Percentiles rank a stretch among this genome's conserved stretches.
phyloP scores from a whole-genome alignment of 2,797 vertebrate genomes.

The Dipus sagitta region DNA sequence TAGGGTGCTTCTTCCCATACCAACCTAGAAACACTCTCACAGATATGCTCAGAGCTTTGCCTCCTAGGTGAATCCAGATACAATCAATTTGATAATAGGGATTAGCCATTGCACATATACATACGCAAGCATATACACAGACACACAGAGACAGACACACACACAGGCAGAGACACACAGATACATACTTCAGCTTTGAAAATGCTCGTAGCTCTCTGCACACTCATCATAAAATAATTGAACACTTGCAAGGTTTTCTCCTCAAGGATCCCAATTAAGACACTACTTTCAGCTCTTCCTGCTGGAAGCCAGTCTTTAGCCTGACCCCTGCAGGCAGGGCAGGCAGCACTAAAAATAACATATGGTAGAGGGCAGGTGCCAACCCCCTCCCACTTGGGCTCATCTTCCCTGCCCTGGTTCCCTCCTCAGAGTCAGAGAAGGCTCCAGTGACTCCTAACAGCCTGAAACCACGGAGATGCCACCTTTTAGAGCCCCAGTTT shows the following conservation, averaged over 20 bases:
- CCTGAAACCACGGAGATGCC: neutral
- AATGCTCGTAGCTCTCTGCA: neutral
- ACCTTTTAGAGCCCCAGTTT: neutral
- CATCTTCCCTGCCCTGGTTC: neutral
- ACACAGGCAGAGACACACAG: neutral
- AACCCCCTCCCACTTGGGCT: neutral
- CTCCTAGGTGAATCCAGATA: too few species aligned
- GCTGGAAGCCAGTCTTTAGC: neutral
- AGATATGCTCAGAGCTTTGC: too few species aligned
- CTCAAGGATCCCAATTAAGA: constrained; percentile 67
- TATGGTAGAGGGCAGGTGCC: neutral
- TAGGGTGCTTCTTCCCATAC: too few species aligned
- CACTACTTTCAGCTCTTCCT: constrained; percentile 19
- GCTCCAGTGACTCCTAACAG: neutral
- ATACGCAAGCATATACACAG: neutral
- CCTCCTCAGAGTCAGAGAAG: neutral
- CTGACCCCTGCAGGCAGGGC: neutral
- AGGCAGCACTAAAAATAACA: constrained; percentile 58
- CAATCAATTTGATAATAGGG: too few species aligned
- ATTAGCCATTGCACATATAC: neutral
- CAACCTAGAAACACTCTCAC: too few species aligned
- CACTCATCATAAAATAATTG: constrained; percentile 60
- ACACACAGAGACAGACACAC: neutral
- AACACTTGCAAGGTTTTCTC: constrained; percentile 53
- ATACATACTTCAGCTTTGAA: neutral